Evolutionary conservation across 2,888 invertebrate genomes (phyloP).

Genomic region (Mylabris sibirica): DNA sequence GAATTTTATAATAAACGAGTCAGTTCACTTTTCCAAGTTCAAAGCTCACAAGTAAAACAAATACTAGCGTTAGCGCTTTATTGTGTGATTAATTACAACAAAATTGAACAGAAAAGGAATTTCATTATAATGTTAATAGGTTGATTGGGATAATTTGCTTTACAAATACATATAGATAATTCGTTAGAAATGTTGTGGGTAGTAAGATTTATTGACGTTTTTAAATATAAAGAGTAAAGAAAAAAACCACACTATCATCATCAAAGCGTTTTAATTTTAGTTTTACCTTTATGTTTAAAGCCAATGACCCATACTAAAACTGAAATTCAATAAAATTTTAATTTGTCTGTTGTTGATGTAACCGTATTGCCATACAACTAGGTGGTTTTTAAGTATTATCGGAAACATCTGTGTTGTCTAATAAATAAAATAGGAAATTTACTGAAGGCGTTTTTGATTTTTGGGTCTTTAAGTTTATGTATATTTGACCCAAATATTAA

Average conservation of each 20-base stretch:
- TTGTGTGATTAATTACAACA: slow-evolving; percentile 45
- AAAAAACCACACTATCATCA: neutral
- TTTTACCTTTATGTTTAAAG: slow-evolving; percentile 16
- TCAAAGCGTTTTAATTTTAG: slow-evolving; percentile 27
- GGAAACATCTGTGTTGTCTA: slow-evolving; percentile 43
- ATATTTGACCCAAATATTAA: neutral
- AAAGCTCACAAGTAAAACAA: slow-evolving; percentile 46
- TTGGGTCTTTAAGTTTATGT: neutral
- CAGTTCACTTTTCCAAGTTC: slow-evolving; percentile 46
- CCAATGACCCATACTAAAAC: slow-evolving; percentile 20
- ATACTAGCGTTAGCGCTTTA: slow-evolving; percentile 41
- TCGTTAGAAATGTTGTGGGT: too few species aligned
- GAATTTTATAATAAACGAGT: slow-evolving; percentile 44
- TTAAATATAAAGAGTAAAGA: neutral
- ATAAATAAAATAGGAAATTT: slow-evolving; percentile 47
- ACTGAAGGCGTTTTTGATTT: slow-evolving; percentile 40
- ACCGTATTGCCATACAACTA: slow-evolving; percentile 26
- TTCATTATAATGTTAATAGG: slow-evolving; percentile 30
- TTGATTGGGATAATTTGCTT: neutral
- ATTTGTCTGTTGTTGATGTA: slow-evolving; percentile 22
- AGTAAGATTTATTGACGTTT: too few species aligned
- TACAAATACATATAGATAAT: neutral
- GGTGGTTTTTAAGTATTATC: slow-evolving; percentile 37
- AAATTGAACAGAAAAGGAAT: slow-evolving; percentile 34
- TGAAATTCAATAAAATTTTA: slow-evolving; percentile 13